phyloP scores from a whole-genome alignment of 1,140 invertebrate species.

The Aporrectodea caliginosa region DNA sequence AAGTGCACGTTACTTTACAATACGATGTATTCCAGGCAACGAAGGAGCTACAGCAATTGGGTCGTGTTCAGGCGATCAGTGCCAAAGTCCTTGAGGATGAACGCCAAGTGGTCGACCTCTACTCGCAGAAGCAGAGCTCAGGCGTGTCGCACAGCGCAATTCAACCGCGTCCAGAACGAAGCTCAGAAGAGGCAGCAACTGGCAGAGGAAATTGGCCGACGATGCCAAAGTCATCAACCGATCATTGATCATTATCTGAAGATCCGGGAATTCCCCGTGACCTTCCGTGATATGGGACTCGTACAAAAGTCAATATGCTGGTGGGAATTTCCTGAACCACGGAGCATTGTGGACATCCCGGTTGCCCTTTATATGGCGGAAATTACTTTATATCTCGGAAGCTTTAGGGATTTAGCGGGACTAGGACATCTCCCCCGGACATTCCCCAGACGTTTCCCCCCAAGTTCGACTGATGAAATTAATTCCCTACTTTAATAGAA shows the following conservation, averaged over 20 bases:
- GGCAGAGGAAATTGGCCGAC: not conserved
- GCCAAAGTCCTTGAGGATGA: not conserved
- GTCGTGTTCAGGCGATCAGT: not conserved
- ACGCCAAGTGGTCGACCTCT: not conserved
- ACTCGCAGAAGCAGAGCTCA: not conserved
- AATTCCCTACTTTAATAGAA: too few relatives aligned
- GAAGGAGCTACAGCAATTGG: not conserved
- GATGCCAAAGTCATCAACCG: not conserved
- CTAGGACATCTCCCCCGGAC: too few relatives aligned
- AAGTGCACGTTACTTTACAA: too few relatives aligned
- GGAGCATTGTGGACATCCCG: not conserved
- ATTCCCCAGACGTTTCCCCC: too few relatives aligned
- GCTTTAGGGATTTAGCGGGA: too few relatives aligned
- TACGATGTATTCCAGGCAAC: not conserved
- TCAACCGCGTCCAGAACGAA: not conserved
- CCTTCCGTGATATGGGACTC: too few relatives aligned
- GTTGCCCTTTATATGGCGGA: not conserved
- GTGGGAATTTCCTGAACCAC: not conserved
- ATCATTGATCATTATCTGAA: not conserved
- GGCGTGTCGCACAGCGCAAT: not conserved
- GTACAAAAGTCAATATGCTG: too few relatives aligned
- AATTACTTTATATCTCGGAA: not conserved
- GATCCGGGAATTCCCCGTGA: too few relatives aligned
- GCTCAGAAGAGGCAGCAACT: not conserved
- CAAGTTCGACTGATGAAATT: too few relatives aligned